Evolutionary conservation across 2,888 invertebrate species (phyloP).

Genomic region (Tenthredo distinguenda): DNA sequence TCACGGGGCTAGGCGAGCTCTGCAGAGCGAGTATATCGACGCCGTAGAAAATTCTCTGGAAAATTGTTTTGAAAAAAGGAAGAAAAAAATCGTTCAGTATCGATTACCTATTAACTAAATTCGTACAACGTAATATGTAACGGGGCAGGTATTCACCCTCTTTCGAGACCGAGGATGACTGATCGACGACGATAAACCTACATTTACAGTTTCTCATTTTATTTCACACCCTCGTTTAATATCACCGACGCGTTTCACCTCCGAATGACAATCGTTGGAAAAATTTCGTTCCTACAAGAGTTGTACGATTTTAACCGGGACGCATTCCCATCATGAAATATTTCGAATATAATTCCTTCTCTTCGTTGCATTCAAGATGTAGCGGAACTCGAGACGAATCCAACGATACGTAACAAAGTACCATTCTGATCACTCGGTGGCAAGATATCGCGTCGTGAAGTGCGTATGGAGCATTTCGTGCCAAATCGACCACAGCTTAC

Average conservation of each 20-base stretch:
- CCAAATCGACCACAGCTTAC: neutral
- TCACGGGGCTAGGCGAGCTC: neutral
- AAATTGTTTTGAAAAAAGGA: neutral
- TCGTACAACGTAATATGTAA: neutral
- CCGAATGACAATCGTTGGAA: neutral
- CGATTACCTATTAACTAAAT: neutral
- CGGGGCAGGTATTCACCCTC: neutral
- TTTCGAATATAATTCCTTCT: neutral
- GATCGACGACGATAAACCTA: neutral
- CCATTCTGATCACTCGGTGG: neutral
- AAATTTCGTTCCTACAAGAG: neutral
- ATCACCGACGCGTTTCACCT: neutral
- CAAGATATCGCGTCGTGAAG: neutral
- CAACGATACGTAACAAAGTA: conserved; percentile 9
- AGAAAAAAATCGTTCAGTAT: neutral
- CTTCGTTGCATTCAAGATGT: neutral
- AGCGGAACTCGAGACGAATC: neutral
- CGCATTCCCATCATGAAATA: neutral
- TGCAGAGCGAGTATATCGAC: neutral
- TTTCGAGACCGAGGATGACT: neutral
- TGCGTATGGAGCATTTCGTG: neutral
- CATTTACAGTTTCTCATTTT: neutral
- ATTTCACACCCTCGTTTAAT: neutral
- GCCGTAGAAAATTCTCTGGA: neutral
- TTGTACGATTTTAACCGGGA: neutral